These are phyloP conservation scores for Jaculus jaculus DNA, from an alignment of 2,113 vertebrate genomes.

Conservation along the genomic window DNA sequence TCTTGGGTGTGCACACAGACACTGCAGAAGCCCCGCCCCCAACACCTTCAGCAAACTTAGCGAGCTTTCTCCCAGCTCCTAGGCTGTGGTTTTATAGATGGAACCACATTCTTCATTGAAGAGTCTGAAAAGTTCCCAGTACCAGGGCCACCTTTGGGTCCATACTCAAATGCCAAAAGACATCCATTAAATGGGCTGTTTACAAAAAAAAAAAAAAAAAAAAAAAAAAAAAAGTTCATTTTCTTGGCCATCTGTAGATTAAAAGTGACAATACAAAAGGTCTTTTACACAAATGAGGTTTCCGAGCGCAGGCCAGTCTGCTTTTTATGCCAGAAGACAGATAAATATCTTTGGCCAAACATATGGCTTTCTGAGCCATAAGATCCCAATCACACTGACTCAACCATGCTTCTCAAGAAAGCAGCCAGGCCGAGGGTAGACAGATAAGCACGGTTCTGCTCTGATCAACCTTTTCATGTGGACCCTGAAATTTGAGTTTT, in stretches of 20 bases:
- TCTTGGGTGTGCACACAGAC: neutral
- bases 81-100: neutral
- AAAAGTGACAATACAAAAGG: conserved; percentile 42
- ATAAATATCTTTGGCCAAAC: neutral
- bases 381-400: neutral
- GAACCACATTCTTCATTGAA: conserved; percentile 36
- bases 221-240: conserved; percentile 13
- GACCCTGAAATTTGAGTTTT: conserved; percentile 15
- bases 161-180: conserved; percentile 13
- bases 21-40: neutral
- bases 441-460: neutral
- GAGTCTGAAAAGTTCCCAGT: neutral
- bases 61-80: conserved; percentile 13
- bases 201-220: neutral
- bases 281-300: neutral
- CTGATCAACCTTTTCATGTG: conserved; percentile 1
- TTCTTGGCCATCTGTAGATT: neutral
- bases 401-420: conserved; percentile 29
- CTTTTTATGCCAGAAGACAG: neutral
- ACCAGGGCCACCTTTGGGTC: neutral
- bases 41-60: conserved; percentile 36
- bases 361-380: neutral
- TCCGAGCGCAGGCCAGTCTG: neutral
- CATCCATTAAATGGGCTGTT: conserved; percentile 11
- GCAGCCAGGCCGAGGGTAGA: neutral